Evolutionary conservation across 1,140 invertebrate species (phyloP), one percentile per base, ranked within the genome.

Genomic region (Panagrolaimus sp.): DNA sequence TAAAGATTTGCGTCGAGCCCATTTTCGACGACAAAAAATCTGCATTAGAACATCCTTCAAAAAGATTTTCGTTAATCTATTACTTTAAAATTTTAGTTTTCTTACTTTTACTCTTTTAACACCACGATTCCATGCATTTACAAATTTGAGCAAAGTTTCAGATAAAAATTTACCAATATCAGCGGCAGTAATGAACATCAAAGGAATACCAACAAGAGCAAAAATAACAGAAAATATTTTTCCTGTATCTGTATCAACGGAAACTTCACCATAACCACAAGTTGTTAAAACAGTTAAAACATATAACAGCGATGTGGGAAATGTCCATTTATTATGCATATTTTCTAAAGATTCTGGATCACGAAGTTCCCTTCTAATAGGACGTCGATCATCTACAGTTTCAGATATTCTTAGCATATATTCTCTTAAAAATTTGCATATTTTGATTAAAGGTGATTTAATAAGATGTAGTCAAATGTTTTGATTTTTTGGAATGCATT

Each of bases 141-240:
- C 81, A 71, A 82, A 76, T 67, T 74, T 82, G n/a, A 82, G 69
- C 44, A 82, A 69, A 17, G 80, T 83, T 71, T 82, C 80, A 10
- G 82, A 83, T 28, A 82, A 67, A 71, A 82, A 82, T 72, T 83
- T 84, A 47, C 82, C 83, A 67, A 83, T 83, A 70, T 83, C 81
- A 0, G 83, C 81, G 14, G 82, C 82, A 26, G 82, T 84, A 55
- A 83, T 83, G 75, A 83, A 83, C 83, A 83, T 84, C 38, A 83
- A 69, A 10, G 82, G 82, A 15, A 83, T 83, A 43, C 83, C 82
- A 58, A 84, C 75, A 21, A 83, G 71, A 9, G 82, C 82, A 68
- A 83, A 83, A 21, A 78, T 76, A 14, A 83, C 81, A 10, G 82
- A 78, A 67, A 83, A 83, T 10, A 84, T 71, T 69, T 82, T 84